Evolutionary conservation across 2,113 vertebrate species (phyloP), one percentile per base, ranked within the genome.

Genomic region (Albula glossodonta): DNA sequence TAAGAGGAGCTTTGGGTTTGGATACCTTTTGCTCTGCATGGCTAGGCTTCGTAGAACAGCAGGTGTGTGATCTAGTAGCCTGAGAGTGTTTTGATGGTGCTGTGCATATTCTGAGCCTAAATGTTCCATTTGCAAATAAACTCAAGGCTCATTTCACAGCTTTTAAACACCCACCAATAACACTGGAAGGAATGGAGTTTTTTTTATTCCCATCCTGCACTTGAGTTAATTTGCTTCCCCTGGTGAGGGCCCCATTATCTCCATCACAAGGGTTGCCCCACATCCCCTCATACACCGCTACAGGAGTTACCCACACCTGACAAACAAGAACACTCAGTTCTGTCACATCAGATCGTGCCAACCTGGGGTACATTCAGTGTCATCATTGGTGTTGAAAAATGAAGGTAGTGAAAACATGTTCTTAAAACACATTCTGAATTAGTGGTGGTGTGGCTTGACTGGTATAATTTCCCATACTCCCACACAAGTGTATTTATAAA

Each of bases 131-230:
- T 82, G 57, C 57, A 77, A 85, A 91, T 87, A 86, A 88, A 80
- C 60, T 12, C 80, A 87, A 81, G 86, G 89, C 80, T 88, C 86
- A 91, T 89, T 91, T 82, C 88, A 86, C 86, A 51, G 60, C 49
- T 77, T 74, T 13, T 56, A 70, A 86, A 70, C 79, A 51, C 49
- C 17, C 57, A 17, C 56, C 81, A 86, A 86, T 86, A 57, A 60
- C 6, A 41, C n/a, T 25, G 70, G 51, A 81, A 13, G 11, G 80
- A n/a, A 12, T n/a, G 3, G 48, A 13, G 19, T 60, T 48, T 50
- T 60, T 80, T 86, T 81, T 82, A 77, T 51, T 82, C 49, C 51
- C 12, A 2, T 51, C 56, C 17, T 19, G 60, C 53, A 70, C 49
- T 74, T n/a, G 10, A 49, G 51, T 19, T 0, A 52, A 49, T 4